A percentile compares a stretch with the other conserved stretches of the same genome.
phyloP scores from a whole-genome alignment of 1,140 invertebrate species.

The Lepidostoma basale region DNA sequence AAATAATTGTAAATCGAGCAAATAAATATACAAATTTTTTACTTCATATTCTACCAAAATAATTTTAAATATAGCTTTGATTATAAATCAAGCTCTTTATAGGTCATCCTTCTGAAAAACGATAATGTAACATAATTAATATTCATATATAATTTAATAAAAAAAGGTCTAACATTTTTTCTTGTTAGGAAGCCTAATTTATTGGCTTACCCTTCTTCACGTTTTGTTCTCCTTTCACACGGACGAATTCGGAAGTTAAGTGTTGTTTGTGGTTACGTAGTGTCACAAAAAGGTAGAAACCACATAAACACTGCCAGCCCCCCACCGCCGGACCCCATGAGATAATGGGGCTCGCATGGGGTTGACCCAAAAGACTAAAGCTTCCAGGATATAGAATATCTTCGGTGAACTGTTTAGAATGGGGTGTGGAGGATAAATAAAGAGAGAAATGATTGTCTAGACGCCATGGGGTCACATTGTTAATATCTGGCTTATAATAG shows the following conservation, averaged over 20 bases:
- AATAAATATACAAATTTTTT: no score
- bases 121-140: no score
- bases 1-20: no score
- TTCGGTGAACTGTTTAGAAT: conserved; percentile 4
- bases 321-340: background rate
- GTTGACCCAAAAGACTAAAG: background rate
- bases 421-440: conserved; percentile 23
- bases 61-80: no score
- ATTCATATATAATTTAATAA: no score
- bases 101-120: no score
- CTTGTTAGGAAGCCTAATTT: no score
- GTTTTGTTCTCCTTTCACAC: conserved; percentile 2
- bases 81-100: no score
- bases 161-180: no score
- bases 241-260: conserved; percentile 8
- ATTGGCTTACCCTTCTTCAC: conserved; percentile 3
- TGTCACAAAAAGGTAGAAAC: conserved; percentile 3
- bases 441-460: conserved; percentile 28
- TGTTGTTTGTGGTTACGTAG: background rate
- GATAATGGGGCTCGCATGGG: conserved; percentile 8
- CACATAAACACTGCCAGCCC: conserved; percentile 3
- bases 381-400: background rate
- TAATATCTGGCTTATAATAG: no score
- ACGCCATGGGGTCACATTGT: conserved; percentile 9
- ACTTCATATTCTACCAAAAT: no score